phyloP scores from a whole-genome alignment of 2,888 invertebrate genomes.

The Diaperis boleti region DNA sequence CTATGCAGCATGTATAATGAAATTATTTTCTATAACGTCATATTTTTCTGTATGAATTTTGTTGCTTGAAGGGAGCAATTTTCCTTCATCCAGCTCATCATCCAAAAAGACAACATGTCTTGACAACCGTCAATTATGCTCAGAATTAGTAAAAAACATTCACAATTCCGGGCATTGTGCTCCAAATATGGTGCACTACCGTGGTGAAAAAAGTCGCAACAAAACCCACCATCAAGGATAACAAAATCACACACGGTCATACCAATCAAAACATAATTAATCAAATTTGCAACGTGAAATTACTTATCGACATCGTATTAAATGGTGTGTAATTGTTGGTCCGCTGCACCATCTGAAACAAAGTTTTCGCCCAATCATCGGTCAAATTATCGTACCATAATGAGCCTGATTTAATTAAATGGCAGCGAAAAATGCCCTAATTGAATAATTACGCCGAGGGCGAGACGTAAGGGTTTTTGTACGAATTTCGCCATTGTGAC shows the following conservation, averaged over 20 bases:
- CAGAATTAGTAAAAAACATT: conserved; percentile 1
- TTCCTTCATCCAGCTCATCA: not conserved
- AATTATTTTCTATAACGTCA: too few relatives aligned
- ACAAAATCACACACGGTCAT: conserved; percentile 38
- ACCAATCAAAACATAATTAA: conserved; percentile 42
- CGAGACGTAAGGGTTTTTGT: conserved; percentile 20
- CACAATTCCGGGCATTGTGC: conserved; percentile 21
- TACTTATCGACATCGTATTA: conserved; percentile 31
- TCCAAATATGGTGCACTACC: conserved; percentile 19
- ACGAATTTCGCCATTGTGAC: conserved; percentile 16
- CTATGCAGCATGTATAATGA: too few relatives aligned
- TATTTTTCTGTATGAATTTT: not conserved
- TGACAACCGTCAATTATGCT: conserved; percentile 19
- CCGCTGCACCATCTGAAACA: conserved; percentile 29
- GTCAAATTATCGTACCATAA: conserved; percentile 30
- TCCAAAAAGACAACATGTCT: conserved; percentile 16
- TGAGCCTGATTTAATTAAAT: conserved; percentile 35
- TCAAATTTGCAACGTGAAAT: conserved; percentile 42
- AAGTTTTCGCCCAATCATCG: conserved; percentile 38
- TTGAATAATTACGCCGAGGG: conserved; percentile 27
- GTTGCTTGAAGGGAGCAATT: not conserved
- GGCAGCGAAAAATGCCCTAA: conserved; percentile 23
- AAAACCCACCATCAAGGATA: conserved; percentile 33
- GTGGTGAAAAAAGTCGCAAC: conserved; percentile 2
- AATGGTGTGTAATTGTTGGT: conserved; percentile 38